phyloP scores from a whole-genome alignment of 1,140 invertebrate species.

The Lordiphosa stackelbergi region DNA sequence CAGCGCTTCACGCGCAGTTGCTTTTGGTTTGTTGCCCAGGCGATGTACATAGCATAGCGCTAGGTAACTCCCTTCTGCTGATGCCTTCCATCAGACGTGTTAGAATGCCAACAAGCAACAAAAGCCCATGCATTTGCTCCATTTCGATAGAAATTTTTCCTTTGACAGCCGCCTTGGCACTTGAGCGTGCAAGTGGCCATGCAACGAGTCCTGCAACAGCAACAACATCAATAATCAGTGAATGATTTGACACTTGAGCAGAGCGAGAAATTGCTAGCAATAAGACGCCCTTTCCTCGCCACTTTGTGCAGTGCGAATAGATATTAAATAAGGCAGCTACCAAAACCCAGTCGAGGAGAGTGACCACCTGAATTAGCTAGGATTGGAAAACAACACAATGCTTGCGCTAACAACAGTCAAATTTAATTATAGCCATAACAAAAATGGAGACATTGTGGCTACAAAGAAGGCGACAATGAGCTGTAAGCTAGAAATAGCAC shows the following conservation, averaged over 20 bases:
- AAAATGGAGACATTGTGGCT: constrained; percentile 62
- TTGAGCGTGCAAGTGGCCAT: constrained; percentile 64
- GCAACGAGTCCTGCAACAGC: constrained; percentile 43
- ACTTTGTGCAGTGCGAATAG: constrained; percentile 34
- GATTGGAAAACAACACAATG: constrained; percentile 38
- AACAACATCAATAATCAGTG: constrained; percentile 31
- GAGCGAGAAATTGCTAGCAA: constrained; percentile 50
- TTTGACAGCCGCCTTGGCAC: constrained; percentile 41
- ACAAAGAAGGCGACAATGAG: constrained; percentile 39
- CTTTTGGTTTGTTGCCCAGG: constrained; percentile 33
- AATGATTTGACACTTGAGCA: constrained; percentile 62
- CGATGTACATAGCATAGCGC: constrained; percentile 16
- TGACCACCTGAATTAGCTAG: constrained; percentile 65
- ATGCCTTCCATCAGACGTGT: constrained; percentile 10
- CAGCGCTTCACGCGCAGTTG: constrained; percentile 14
- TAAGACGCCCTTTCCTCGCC: constrained; percentile 8
- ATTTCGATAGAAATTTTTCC: constrained; percentile 36
- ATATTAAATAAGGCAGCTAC: constrained; percentile 57
- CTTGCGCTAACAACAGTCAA: constrained; percentile 59
- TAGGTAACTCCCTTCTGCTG: neutral
- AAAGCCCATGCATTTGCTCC: constrained; percentile 25
- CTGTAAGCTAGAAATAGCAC: constrained; percentile 1
- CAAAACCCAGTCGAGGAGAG: constrained; percentile 28
- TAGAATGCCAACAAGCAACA: constrained; percentile 34
- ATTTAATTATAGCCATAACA: constrained; percentile 70